phyloP scores from a whole-genome alignment of 2,113 vertebrate species.

The Mormoops blainvillei region DNA sequence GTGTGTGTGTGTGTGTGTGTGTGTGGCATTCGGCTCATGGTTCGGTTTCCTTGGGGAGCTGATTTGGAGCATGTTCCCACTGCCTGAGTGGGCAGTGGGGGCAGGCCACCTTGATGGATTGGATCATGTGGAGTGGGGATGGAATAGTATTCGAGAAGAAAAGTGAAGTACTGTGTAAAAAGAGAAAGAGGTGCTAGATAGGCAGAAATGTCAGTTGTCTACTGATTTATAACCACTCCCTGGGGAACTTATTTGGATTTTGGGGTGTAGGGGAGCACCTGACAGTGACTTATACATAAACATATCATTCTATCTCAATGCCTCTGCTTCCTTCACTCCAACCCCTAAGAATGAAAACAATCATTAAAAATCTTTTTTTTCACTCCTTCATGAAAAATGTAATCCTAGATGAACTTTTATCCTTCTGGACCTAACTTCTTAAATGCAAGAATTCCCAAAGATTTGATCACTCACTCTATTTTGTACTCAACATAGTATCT shows the following conservation, averaged over 20 bases:
- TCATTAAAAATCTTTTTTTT: neutral
- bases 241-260: neutral
- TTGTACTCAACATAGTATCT: neutral
- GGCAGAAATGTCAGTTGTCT: neutral
- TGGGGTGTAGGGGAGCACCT: neutral
- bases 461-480: neutral
- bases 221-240: neutral
- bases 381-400: neutral
- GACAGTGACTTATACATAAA: neutral
- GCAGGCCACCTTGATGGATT: neutral
- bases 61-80: neutral
- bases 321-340: neutral
- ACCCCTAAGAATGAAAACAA: neutral
- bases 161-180: neutral
- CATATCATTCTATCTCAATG: neutral
- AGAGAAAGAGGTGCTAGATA: neutral
- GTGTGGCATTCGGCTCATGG: neutral
- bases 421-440: neutral
- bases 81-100: neutral
- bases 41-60: neutral
- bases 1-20: neutral
- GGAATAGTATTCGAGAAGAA: neutral
- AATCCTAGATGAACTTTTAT: neutral
- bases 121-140: neutral
- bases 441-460: neutral